These are phyloP conservation scores for Pangasius macronema DNA, from an alignment of 2,797 vertebrate genomes.

Conservation along the genomic window DNA sequence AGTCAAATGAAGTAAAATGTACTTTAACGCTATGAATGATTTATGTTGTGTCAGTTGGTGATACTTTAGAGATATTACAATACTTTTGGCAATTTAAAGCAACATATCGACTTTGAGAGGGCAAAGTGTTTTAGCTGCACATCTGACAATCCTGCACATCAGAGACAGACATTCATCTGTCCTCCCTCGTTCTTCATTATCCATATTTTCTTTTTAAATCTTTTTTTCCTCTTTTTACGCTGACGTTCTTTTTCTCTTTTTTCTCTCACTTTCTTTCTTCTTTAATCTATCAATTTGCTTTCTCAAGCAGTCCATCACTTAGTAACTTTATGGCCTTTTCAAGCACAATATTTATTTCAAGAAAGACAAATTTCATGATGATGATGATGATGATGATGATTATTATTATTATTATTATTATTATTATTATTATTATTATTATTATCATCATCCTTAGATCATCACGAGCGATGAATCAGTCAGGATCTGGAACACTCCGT, in stretches of 20 bases:
- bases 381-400: neutral
- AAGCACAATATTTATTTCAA: neutral
- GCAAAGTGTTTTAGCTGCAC: neutral
- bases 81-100: neutral
- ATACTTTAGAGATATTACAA: neutral
- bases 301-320: no score
- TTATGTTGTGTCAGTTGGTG: neutral
- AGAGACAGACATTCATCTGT: neutral
- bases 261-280: neutral
- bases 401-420: neutral
- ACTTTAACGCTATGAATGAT: neutral
- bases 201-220: neutral
- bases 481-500: conserved; percentile 46
- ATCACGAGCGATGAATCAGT: conserved; percentile 49
- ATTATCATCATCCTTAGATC: conserved; percentile 44
- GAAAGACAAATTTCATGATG: neutral
- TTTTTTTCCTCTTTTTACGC: no score
- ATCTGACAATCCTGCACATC: neutral
- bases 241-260: neutral
- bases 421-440: neutral
- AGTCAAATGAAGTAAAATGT: neutral
- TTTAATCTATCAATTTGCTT: neutral
- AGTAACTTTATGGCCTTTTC: neutral
- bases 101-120: neutral
- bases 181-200: neutral